Percentiles rank a stretch among this genome's conserved stretches.
Conservation (phyloP, 64 coral and sea anemone species). For the Hydrozoanthus tunicans region DNA sequence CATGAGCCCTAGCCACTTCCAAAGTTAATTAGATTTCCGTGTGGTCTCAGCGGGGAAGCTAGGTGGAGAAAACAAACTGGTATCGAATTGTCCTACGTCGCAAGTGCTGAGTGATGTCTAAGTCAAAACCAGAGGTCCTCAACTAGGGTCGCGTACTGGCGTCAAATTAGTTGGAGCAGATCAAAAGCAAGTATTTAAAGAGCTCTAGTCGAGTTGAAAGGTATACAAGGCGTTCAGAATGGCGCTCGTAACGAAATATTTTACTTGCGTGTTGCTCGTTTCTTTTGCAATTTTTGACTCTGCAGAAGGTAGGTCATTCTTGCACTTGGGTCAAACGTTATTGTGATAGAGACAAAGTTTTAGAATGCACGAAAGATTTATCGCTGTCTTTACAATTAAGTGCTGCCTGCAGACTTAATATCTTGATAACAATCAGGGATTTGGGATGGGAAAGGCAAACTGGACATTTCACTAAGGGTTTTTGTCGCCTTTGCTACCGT, state of each 20-base stretch:
- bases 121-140: conserved; percentile 27
- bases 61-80: conserved; percentile 5
- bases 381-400: background rate
- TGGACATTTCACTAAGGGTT: too few relatives aligned
- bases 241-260: background rate
- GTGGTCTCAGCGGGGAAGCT: conserved; percentile 5
- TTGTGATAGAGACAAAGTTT: background rate
- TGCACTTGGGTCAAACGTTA: background rate
- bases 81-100: conserved; percentile 47
- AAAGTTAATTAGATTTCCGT: conserved; percentile 20
- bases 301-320: conserved; percentile 26
- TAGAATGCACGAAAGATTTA: background rate
- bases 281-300: conserved; percentile 6
- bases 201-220: conserved; percentile 31
- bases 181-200: conserved; percentile 21
- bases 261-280: background rate
- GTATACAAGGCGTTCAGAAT: background rate
- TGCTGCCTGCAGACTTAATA: background rate
- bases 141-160: conserved; percentile 13
- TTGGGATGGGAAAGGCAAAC: background rate
- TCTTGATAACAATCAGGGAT: conserved; percentile 3
- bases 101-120: conserved; percentile 22
- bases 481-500: background rate
- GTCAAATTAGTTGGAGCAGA: conserved; percentile 34
- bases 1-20: background rate